Conservation (phyloP, 2,888 invertebrate species). For the Leptura quadrifasciata region DNA sequence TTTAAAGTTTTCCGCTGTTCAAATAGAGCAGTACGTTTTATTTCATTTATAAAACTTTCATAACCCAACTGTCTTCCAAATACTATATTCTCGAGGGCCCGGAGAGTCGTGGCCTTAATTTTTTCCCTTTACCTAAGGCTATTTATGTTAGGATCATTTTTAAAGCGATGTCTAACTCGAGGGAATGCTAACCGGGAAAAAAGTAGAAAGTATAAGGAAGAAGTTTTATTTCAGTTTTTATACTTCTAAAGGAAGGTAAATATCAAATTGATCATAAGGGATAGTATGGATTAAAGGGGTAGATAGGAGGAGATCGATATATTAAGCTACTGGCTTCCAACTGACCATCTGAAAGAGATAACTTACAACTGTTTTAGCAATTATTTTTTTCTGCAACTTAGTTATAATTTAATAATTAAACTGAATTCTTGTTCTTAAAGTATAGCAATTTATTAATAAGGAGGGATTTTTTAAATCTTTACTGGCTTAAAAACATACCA, state of each 20-base stretch:
- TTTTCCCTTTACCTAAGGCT: not conserved
- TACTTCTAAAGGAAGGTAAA: not conserved
- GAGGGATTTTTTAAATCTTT: too few species aligned
- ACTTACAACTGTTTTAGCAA: too few species aligned
- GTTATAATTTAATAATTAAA: too few species aligned
- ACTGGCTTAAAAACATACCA: too few species aligned
- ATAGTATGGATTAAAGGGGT: not conserved
- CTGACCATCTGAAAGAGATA: not conserved
- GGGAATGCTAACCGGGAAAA: not conserved
- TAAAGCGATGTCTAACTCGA: constrained; percentile 3
- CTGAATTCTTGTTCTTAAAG: too few species aligned
- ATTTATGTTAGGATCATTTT: constrained; percentile 4
- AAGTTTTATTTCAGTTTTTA: constrained; percentile 3
- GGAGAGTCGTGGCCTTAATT: not conserved
- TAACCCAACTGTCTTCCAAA: constrained; percentile 4
- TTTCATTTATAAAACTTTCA: constrained; percentile 4
- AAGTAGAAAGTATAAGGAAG: not conserved
- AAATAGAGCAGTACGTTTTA: not conserved
- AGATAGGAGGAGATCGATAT: not conserved
- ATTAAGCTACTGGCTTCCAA: not conserved
- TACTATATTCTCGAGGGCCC: not conserved
- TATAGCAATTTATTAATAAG: too few species aligned
- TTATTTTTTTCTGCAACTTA: too few species aligned
- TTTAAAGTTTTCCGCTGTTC: constrained; percentile 7
- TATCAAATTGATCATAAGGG: not conserved